Evolutionary conservation across 1,140 invertebrate species (phyloP), one percentile per base, ranked within the genome.

Genomic region (Stenopsyche tienmushanensis): DNA sequence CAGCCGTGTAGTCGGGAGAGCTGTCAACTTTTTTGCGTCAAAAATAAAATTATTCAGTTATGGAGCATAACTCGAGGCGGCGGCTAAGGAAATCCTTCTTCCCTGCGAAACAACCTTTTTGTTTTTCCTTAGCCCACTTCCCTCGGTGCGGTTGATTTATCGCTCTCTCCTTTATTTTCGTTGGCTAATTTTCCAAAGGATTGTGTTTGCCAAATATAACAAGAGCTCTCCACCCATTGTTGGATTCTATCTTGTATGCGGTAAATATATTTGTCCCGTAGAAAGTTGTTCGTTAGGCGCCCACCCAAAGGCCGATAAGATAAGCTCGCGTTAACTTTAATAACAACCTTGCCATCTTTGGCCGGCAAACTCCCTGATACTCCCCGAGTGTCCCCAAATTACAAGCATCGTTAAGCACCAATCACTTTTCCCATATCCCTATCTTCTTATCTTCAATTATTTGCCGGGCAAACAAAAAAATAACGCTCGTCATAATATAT

Each of bases 181-280:
- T 47, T 47, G 44, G 44, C 44, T 47, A 47, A 47, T 47, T 47
- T 47, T 47, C 44, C 44, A 47, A 47, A 47, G 44, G 44, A 47
- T 47, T 47, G 44, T 47, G 44, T 47, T 47, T 47, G 44, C 44
- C 44, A 47, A 47, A 47, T 47, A 47, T 47, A 47, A 47, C 44
- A 47, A 47, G 44, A 18, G 5, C 8, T 18, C 10, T 15, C 10
- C 18, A 20, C 44, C 44, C 29, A n/a, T n/a, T n/a, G n/a, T n/a
- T n/a, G 5, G 13, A 13, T 13, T 34, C 29, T 13, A 7, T 13
- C 29, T 5, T 34, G 5, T 34, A 5, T 13, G 5, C 29, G 13
- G 29, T 13, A 34, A 34, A 34, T 34, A 34, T 34, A 34, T 34
- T 34, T 34, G 29, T 34, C 5, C 29, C 29, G 29, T 7, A 34